Base-by-base conservation (phyloP, 2,888 invertebrate species). In the Drosophila barbarae region DNA sequence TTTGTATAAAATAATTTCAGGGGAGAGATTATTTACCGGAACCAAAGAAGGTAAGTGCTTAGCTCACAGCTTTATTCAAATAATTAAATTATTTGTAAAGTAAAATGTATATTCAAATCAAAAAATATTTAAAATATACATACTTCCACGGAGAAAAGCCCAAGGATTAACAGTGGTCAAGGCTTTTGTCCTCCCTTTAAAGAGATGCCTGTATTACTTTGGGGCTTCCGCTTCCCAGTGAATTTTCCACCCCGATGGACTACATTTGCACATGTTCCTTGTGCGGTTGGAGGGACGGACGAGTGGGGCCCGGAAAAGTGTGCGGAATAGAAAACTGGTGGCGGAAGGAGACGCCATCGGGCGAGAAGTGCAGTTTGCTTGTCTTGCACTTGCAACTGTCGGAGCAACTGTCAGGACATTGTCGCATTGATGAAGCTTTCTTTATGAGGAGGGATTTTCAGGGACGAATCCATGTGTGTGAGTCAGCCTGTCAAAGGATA, bases 371-470 rank as follows among this genome's bases (percentile, higher is more conserved):
- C 64, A 68, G 67, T 52, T 53, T 68, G 75, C 72, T 77, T 76
- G 72, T 60, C 64, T 67, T 63, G 58, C 64, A 72, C 72, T 77
- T 69, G 61, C 75, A 55, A 64, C 69, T 69, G 74, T 56, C 70
- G 56, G 26, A 38, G 55, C 61, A 58, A 47, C 68, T 73, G 76
- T 70, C 76, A 54, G 59, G 41, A 47, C 63, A 55, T 64, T 68
- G 58, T 69, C 61, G 64, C 67, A 75, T 72, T 75, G 74, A 75
- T 74, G 59, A 67, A 68, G 65, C 65, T 41, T 15, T 32, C 32
- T 59, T 35, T 30, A 30, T 32, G 23, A 26, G 12, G 12, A 26
- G 3, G 38, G 26, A 21, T n/a, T 26, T n/a, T 5, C 42, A n/a
- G 13, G 28, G 23, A 7, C 38, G 30, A 23, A 18, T 30, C 42